Conservation (phyloP, 1,140 invertebrate species). For the Aphelenchoides fujianensis region DNA sequence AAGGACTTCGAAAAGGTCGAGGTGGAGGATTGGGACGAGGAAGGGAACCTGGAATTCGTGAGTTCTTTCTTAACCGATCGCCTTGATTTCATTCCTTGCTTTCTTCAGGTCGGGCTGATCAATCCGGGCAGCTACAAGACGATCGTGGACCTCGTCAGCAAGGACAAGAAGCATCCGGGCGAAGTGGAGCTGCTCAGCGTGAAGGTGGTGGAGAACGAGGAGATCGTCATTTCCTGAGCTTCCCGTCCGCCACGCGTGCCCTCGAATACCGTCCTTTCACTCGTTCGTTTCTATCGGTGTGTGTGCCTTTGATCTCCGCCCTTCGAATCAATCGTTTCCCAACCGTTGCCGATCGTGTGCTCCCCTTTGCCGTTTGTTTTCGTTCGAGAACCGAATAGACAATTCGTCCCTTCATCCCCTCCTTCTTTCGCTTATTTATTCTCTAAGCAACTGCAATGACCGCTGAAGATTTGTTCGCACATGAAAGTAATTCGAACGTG, state of each 20-base stretch:
- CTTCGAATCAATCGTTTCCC: no score
- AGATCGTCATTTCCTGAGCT: slow-evolving; percentile 55
- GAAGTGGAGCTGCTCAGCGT: slow-evolving; percentile 65
- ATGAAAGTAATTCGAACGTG: no score
- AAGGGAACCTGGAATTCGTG: slow-evolving; percentile 51
- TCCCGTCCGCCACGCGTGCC: background rate
- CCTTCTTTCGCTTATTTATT: no score
- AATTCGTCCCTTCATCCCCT: no score
- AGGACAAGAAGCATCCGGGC: slow-evolving; percentile 62
- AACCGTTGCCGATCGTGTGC: background rate
- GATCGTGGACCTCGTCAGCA: slow-evolving; percentile 63
- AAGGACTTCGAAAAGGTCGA: slow-evolving; percentile 45
- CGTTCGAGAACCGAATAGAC: no score
- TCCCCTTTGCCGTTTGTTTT: background rate
- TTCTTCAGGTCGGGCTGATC: slow-evolving; percentile 31
- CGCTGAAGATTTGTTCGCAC: no score
- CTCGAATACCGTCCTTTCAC: slow-evolving; percentile 11
- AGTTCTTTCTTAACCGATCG: slow-evolving; percentile 6
- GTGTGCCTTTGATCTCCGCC: background rate
- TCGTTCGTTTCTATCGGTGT: slow-evolving; percentile 11
- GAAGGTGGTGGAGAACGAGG: slow-evolving; percentile 66
- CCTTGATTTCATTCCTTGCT: background rate
- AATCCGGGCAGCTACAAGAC: slow-evolving; percentile 63
- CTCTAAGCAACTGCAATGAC: no score
- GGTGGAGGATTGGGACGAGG: slow-evolving; percentile 60